These are phyloP conservation scores for Myopa tessellatipennis DNA, from an alignment of 2,888 invertebrate genomes.

Conservation along the genomic window DNA sequence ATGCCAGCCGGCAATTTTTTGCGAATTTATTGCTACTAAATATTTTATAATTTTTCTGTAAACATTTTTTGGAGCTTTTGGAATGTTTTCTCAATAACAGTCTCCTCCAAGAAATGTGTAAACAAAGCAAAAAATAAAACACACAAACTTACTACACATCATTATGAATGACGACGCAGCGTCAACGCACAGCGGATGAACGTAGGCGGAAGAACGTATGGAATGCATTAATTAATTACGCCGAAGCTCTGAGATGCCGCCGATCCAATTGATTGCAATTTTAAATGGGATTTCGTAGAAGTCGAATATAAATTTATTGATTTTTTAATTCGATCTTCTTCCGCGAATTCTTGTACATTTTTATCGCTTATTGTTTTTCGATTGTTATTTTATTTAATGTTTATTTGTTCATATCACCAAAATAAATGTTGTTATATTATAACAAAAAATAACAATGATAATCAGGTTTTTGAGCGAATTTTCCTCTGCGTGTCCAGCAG, in stretches of 20 bases:
- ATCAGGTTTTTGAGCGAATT: no score
- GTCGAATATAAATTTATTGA: conserved; percentile 10
- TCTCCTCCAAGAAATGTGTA: not conserved
- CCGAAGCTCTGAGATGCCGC: not conserved
- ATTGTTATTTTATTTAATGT: not conserved
- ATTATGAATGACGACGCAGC: not conserved
- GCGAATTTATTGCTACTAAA: conserved; percentile 36
- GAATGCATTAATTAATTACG: not conserved
- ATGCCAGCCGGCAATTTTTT: not conserved
- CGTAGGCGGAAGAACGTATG: not conserved
- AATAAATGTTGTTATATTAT: no score
- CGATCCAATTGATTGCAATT: not conserved
- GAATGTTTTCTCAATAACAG: not conserved
- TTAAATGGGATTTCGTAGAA: conserved; percentile 25
- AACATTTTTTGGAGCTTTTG: not conserved
- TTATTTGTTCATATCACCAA: no score
- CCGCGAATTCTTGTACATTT: not conserved
- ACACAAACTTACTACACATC: conserved; percentile 29
- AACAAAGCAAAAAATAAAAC: not conserved
- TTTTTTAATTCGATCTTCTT: not conserved
- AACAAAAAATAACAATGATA: no score
- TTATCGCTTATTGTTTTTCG: not conserved
- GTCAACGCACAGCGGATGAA: not conserved
- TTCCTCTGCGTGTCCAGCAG: no score
- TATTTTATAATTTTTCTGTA: not conserved